These are phyloP conservation scores for Dicycla oo DNA, from an alignment of 2,888 invertebrate species.

Conservation along the genomic window DNA sequence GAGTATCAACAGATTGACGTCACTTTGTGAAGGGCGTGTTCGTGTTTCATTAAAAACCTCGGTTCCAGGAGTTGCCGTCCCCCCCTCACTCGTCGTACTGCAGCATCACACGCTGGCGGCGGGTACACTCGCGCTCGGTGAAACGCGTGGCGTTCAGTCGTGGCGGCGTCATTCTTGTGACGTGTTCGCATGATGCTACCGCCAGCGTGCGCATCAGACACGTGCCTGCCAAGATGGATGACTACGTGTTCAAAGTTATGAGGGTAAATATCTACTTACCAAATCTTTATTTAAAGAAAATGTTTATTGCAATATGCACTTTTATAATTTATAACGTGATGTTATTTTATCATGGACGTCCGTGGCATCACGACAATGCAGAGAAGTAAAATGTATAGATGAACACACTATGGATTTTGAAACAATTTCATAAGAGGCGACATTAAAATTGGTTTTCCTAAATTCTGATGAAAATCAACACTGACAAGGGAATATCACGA, in stretches of 20 bases:
- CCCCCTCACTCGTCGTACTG: constrained; percentile 87
- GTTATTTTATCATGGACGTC: not conserved
- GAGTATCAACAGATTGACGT: not conserved
- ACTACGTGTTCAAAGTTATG: constrained; percentile 89
- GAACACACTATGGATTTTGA: too few species aligned
- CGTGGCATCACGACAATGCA: too few species aligned
- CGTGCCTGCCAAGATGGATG: constrained; percentile 85
- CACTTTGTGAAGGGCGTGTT: too few species aligned
- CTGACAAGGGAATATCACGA: not conserved
- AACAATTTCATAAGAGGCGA: not conserved
- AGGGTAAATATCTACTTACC: constrained; percentile 77
- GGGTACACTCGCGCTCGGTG: constrained; percentile 87
- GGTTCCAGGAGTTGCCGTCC: constrained; percentile 86
- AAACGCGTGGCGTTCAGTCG: constrained; percentile 85
- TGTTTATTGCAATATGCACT: not conserved
- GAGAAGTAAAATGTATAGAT: too few species aligned
- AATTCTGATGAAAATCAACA: not conserved
- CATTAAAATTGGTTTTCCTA: not conserved
- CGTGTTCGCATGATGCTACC: constrained; percentile 90
- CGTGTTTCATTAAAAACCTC: not conserved
- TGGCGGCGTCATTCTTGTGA: constrained; percentile 85
- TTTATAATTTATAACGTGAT: not conserved
- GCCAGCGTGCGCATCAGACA: constrained; percentile 88
- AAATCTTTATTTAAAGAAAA: not conserved
- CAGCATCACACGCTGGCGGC: constrained; percentile 80